phyloP scores from a whole-genome alignment of 92 coral and sea anemone genomes.

The Actinernus sp. region DNA sequence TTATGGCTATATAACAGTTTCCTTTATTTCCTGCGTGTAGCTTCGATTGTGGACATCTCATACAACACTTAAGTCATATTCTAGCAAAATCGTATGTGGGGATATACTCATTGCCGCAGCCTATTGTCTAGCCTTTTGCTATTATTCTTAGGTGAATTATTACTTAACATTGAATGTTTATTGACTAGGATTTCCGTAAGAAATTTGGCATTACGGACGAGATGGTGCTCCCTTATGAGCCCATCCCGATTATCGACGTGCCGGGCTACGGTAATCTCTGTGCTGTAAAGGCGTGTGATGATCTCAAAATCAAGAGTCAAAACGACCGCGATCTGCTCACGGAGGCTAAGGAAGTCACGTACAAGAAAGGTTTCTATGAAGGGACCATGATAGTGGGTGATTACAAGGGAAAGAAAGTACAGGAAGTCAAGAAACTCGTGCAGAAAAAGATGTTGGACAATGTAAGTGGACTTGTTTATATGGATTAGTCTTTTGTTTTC shows the following conservation, averaged over 20 bases:
- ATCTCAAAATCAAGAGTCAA: constrained; percentile 95
- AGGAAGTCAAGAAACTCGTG: constrained; percentile 96
- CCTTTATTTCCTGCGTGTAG: too few species aligned
- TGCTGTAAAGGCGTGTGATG: constrained; percentile 97
- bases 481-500: too few species aligned
- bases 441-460: constrained; percentile 85
- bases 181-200: constrained; percentile 92
- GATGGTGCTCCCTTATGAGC: constrained; percentile 96
- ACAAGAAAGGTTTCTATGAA: constrained; percentile 98
- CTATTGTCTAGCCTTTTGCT: too few species aligned
- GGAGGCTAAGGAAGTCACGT: constrained; percentile 95
- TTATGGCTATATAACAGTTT: too few species aligned
- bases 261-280: constrained; percentile 94
- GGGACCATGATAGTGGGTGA: constrained; percentile 93
- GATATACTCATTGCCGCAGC: too few species aligned
- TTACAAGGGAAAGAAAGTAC: constrained; percentile 91
- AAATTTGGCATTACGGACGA: constrained; percentile 93
- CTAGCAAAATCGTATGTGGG: too few species aligned
- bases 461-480: too few species aligned
- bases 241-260: constrained; percentile 93
- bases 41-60: too few species aligned
- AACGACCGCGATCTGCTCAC: constrained; percentile 89
- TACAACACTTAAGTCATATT: too few species aligned
- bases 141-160: too few species aligned
- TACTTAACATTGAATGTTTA: too few species aligned